A percentile compares a stretch with the other conserved stretches of the same genome.
Conservation (phyloP, 2,113 vertebrate species). For the Micromys minutus region DNA sequence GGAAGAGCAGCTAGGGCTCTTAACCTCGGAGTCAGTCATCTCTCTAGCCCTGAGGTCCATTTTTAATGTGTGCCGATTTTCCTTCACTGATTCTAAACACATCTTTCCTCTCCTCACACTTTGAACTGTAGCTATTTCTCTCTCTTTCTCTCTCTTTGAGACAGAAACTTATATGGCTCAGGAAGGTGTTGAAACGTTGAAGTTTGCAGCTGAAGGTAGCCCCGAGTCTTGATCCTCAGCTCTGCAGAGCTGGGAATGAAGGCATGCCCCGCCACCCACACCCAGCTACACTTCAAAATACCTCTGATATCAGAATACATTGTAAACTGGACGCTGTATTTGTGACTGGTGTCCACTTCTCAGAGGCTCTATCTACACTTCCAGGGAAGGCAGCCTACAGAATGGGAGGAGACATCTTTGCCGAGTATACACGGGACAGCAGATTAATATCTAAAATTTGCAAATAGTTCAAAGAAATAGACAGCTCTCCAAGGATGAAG, state of each 20-base stretch:
- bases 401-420: neutral
- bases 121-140: neutral
- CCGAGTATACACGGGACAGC: neutral
- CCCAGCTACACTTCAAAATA: neutral
- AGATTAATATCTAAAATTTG: neutral
- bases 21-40: neutral
- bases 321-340: neutral
- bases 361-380: neutral
- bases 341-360: neutral
- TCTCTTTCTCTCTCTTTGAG: neutral
- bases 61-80: neutral
- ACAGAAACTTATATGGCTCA: too few species aligned
- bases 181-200: neutral
- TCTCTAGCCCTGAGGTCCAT: neutral
- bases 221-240: neutral
- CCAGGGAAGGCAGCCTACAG: neutral
- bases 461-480: neutral
- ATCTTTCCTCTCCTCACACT: neutral
- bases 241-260: neutral
- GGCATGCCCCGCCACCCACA: too few species aligned
- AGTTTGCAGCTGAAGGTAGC: neutral
- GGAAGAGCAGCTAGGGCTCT: too few species aligned
- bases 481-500: neutral
- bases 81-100: neutral
- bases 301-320: neutral